phyloP scores from a whole-genome alignment of 2,888 invertebrate genomes.

The Polyommatus iphigenia region DNA sequence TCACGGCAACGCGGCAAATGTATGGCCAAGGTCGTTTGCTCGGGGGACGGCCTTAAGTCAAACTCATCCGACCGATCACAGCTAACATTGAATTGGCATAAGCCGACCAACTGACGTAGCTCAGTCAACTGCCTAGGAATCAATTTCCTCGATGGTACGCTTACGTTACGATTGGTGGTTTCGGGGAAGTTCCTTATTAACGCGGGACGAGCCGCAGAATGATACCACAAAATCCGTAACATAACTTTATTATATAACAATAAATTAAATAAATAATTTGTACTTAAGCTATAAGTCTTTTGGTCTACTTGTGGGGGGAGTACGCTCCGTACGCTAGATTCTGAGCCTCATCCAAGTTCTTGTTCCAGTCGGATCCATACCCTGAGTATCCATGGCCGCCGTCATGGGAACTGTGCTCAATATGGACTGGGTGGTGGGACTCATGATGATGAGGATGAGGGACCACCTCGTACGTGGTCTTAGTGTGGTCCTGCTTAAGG shows the following conservation, averaged over 20 bases:
- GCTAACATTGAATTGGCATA: too few species aligned
- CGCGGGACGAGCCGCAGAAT: background rate
- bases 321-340: slow-evolving; percentile 86
- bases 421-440: slow-evolving; percentile 82
- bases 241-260: slow-evolving; percentile 55
- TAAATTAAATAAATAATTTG: slow-evolving; percentile 65
- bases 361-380: slow-evolving; percentile 73
- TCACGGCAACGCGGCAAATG: too few species aligned
- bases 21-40: too few species aligned
- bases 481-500: slow-evolving; percentile 67
- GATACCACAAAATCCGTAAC: slow-evolving; percentile 5
- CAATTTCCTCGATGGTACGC: too few species aligned
- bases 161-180: too few species aligned
- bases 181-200: too few species aligned
- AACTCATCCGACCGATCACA: too few species aligned
- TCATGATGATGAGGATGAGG: slow-evolving; percentile 78
- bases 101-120: too few species aligned
- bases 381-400: slow-evolving; percentile 59
- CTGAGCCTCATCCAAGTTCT: slow-evolving; percentile 83
- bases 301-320: slow-evolving; percentile 57
- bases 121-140: too few species aligned
- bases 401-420: slow-evolving; percentile 73
- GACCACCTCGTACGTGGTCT: slow-evolving; percentile 72
- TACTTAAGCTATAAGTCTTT: slow-evolving; percentile 50
- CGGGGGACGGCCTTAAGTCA: too few species aligned